A percentile compares a stretch with the other conserved stretches of the same genome.
Conservation (phyloP, 2,888 invertebrate species). For the Macropis europaea region DNA sequence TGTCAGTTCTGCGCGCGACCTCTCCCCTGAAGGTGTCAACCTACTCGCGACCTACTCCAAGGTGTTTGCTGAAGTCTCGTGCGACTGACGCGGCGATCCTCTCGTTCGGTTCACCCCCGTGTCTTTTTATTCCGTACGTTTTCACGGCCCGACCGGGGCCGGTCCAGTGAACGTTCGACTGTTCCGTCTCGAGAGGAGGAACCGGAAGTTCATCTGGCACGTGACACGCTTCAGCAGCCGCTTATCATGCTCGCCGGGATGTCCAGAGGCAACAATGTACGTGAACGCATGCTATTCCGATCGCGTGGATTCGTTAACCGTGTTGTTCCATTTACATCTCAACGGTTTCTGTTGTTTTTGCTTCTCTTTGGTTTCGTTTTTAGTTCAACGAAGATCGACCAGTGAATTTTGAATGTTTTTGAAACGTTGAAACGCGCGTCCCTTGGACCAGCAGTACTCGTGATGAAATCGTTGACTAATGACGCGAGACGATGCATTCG, state of each 20-base stretch:
- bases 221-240: conserved; percentile 63
- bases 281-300: conserved; percentile 58
- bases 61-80: conserved; percentile 58
- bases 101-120: conserved; percentile 17
- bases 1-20: conserved; percentile 79
- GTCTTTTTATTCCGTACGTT: not conserved
- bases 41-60: conserved; percentile 58
- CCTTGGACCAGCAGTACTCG: not conserved
- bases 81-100: conserved; percentile 36
- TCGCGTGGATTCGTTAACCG: not conserved
- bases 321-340: too few species aligned
- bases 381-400: not conserved
- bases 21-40: conserved; percentile 73
- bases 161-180: conserved; percentile 37
- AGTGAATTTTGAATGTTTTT: not conserved
- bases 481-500: conserved; percentile 24
- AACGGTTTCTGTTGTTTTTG: not conserved
- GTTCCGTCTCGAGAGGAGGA: conserved; percentile 22
- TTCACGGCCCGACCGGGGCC: not conserved
- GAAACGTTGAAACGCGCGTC: too few species aligned
- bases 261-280: conserved; percentile 74
- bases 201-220: conserved; percentile 54
- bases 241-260: conserved; percentile 72
- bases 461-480: conserved; percentile 35
- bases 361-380: not conserved